Evolutionary conservation across 2,797 vertebrate species (phyloP), one percentile per base, ranked within the genome.

Genomic region (Yasuhikotakia modesta): DNA sequence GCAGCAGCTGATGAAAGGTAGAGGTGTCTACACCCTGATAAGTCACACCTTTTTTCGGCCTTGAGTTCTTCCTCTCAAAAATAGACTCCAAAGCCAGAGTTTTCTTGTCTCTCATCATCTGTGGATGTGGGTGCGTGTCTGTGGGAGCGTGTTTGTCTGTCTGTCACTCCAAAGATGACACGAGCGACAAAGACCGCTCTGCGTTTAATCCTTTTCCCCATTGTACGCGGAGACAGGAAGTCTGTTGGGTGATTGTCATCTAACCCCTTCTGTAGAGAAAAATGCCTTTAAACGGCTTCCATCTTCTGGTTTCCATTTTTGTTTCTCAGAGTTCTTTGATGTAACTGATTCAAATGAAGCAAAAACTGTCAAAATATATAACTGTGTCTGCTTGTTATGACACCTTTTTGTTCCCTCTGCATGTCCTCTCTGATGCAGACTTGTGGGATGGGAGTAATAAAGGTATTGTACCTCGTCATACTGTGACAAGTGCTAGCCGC

Each of bases 371-470:
- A 63, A 63, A 30, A 81, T 83, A 72, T 81, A 57, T 83, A 73
- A 73, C 77, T 85, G 77, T 82, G 78, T 82, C 80, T 81, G 79
- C 78, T 73, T 82, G 79, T 82, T 79, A 76, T 77, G 76, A 82
- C 78, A 63, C 78, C 73, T 77, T 84, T 74, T 80, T 80, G 80
- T 82, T 91, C 89, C 91, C 90, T 91, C 82, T 93, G 90, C 91
- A 92, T 89, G 87, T 93, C 92, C 91, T 91, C 90, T 93, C 91
- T 89, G 92, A 91, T 92, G 92, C 92, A 94, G 92, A 93, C 93
- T 91, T 91, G 92, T 92, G 90, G 92, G 91, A 93, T 91, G 91
- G 93, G 90, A 90, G 92, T 92, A 90, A 91, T 89, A 89, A 92
- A 94, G 93, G 93, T 94, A 93, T 88, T 91, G 93, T 93, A 94